Base-by-base conservation (phyloP, 2,113 vertebrate species). In the Hyla sarda region DNA sequence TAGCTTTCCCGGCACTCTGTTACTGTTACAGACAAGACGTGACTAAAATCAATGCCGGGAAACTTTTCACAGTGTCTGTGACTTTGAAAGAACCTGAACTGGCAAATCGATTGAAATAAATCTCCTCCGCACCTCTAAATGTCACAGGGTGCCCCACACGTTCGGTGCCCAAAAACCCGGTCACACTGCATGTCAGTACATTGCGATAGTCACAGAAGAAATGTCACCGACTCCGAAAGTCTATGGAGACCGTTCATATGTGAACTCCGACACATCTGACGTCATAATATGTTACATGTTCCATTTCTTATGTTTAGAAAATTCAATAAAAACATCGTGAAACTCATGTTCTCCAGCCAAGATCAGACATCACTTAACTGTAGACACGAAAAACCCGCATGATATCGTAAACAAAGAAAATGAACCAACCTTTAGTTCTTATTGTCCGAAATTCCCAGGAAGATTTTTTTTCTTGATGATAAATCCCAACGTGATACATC, bases 401-500 rank as follows among this genome's bases (percentile, higher is more conserved):
- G n/a, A n/a, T n/a, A n/a, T n/a, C 25, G 65, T 16, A 23, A 34
- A 23, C 19, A 41, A 2, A 32, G 21, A 71, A 32, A 71, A 23
- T 3, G 37, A 77, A 77, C 75, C 50, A 77, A 80, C 77, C 77
- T 56, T 41, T 21, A 21, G 17, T 0, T 50, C 21, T 13, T n/a
- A 23, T 45, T 14, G 30, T 80, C 32, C 77, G 25, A 45, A 41
- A 32, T 30, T 7, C 32, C 65, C 76, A 23, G 87, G 73, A 84
- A 82, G 1, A 3, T 71, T n/a, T n/a, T 85, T 56, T 0, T 87
- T 11, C 7, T 0, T 67, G 30, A 11, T 1, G 0, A 8, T 30
- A 45, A 56, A 80, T 41, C 52, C 1, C 25, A 25, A 67, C 76
- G 67, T 87, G 83, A 87, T 89, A 56, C 9, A n/a, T 88, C 16